A percentile compares a stretch with the other conserved stretches of the same genome.
These are phyloP conservation scores for Acromyrmex echinatior DNA, from an alignment of 1,140 invertebrate species.

Conservation along the genomic window DNA sequence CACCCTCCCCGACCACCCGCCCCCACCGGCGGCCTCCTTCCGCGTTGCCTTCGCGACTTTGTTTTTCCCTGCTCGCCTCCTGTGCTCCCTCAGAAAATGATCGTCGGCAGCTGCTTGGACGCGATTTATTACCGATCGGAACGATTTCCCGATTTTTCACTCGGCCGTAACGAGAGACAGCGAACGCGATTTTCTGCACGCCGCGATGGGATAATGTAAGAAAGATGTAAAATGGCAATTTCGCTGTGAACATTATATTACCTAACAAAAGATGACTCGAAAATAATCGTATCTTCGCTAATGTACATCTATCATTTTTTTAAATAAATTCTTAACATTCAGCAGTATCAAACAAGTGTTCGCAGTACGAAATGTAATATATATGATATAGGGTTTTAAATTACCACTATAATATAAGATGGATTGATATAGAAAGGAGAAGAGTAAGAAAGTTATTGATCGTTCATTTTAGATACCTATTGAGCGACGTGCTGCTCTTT, in stretches of 20 bases:
- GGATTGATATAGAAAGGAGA: no score
- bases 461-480: no score
- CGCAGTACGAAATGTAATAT: background rate
- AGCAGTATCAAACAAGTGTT: no score
- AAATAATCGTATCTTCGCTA: conserved; percentile 34
- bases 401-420: no score
- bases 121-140: conserved; percentile 63
- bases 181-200: conserved; percentile 44
- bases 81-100: conserved; percentile 43
- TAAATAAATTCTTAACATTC: background rate
- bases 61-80: conserved; percentile 37
- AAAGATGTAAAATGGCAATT: conserved; percentile 58
- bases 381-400: background rate
- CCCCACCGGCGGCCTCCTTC: conserved; percentile 57
- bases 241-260: conserved; percentile 9
- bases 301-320: background rate
- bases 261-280: conserved; percentile 5
- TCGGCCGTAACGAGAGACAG: conserved; percentile 49
- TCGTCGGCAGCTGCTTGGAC: conserved; percentile 60
- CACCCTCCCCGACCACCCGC: conserved; percentile 26
- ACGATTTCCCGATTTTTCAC: conserved; percentile 61
- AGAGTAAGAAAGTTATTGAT: no score
- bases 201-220: conserved; percentile 49
- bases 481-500: no score
- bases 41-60: conserved; percentile 51